A percentile compares a stretch with the other conserved stretches of the same genome.
These are phyloP conservation scores for Stigmatopora nigra DNA, from an alignment of 2,113 vertebrate species.

Conservation along the genomic window DNA sequence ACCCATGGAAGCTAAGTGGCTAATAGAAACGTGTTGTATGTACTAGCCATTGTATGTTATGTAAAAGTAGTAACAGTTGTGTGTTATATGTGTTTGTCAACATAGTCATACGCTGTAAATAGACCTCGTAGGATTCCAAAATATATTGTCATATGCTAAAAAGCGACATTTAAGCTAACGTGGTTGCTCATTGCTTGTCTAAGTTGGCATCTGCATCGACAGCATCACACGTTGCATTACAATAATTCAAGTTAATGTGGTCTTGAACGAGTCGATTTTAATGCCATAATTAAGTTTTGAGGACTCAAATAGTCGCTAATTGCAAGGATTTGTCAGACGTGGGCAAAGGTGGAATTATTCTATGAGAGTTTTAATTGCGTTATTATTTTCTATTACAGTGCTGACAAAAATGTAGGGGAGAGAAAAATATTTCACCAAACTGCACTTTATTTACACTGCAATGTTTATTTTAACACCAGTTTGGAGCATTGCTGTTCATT, in stretches of 20 bases:
- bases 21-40: conserved; percentile 8
- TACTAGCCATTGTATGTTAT: accelerated
- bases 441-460: too few species aligned
- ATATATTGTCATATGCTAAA: neutral
- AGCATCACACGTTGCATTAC: neutral
- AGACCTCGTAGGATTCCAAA: too few species aligned
- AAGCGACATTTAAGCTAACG: neutral
- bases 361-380: too few species aligned
- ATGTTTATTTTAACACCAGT: too few species aligned
- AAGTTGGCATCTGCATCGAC: neutral
- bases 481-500: too few species aligned
- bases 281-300: neutral
- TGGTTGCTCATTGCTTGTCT: neutral
- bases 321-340: neutral
- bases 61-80: accelerated
- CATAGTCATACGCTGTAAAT: too few species aligned
- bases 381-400: too few species aligned
- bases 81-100: neutral
- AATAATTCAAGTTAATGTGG: neutral
- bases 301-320: neutral
- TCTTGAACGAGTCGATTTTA: neutral
- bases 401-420: too few species aligned
- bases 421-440: too few species aligned
- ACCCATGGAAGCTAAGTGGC: neutral
- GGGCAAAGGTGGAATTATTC: too few species aligned